phyloP scores from a whole-genome alignment of 1,140 invertebrate species.

The Drosophila subpulchrella region DNA sequence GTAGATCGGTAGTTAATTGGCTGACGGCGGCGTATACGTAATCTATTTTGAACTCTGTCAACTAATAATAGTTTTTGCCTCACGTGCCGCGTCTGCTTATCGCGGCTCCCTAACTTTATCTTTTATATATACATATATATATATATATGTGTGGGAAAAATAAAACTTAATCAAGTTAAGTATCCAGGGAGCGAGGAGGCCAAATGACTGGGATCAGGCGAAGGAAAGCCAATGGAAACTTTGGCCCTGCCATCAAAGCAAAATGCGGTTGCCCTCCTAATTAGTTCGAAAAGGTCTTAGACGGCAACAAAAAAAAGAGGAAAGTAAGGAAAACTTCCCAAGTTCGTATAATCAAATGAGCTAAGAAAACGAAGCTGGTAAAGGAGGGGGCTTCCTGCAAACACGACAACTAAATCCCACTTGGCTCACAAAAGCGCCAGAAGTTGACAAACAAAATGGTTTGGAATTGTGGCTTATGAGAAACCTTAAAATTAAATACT shows the following conservation, averaged over 20 bases:
- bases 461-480: neutral
- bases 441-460: conserved; percentile 34
- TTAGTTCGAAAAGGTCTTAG: conserved; percentile 53
- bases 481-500: neutral
- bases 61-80: conserved; percentile 39
- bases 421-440: conserved; percentile 32
- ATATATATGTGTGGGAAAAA: conserved; percentile 25
- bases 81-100: conserved; percentile 46
- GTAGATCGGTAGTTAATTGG: conserved; percentile 39
- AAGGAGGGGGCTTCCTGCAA: conserved; percentile 12
- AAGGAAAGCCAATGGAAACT: conserved; percentile 43
- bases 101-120: conserved; percentile 35
- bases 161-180: conserved; percentile 48
- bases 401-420: conserved; percentile 43
- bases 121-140: conserved; percentile 39
- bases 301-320: conserved; percentile 13
- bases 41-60: conserved; percentile 46
- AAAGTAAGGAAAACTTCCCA: conserved; percentile 39
- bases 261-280: conserved; percentile 53
- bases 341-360: conserved; percentile 50
- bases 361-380: conserved; percentile 31
- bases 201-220: conserved; percentile 15
- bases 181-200: conserved; percentile 12
- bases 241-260: conserved; percentile 35
- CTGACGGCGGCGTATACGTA: conserved; percentile 27